Base-by-base conservation (phyloP, 2,113 vertebrate genomes). In the Synodontis membranacea region DNA sequence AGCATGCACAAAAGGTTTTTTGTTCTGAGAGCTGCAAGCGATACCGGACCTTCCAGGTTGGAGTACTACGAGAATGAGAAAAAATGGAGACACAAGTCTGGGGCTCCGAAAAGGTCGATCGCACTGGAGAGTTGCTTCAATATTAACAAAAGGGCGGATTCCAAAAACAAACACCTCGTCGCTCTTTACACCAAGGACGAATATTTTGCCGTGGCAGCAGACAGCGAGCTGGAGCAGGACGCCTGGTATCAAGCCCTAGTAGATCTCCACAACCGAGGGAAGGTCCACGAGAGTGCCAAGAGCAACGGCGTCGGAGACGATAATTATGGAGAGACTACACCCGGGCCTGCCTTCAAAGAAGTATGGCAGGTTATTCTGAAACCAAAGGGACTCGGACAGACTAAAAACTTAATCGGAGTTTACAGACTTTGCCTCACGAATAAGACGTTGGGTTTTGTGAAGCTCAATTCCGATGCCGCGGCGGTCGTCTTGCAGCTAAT, bases 1-100 rank as follows among this genome's bases (percentile, higher is more conserved):
- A 97, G 96, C 94, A 97, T 97, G 96, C 97, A 97, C 92, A 96
- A 96, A 93, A 95, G 97, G 88, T 97, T 97, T 93, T 97, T 97
- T 89, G 97, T 97, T 88, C 93, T 97, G 92, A 94, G 96, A 90
- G 94, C 95, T 80, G 95, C 96, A 89, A 96, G 96, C 89, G 95
- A 96, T 91, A 93, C 95, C 15, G 96, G 97, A 91, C 95, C 96
- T 1, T 96, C 96, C 92, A 94, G 97, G 82, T 93, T 97, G 92
- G 97, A 97, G 93, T 97, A 97, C 92, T 97, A 97, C 0, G 97
- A 97, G 94, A 97, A 96, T 66, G 97, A 97, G 91, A 97, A 97
- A 93, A 97, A 97, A 95, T 97, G 96, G 96, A 95, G 96, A 91
- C 96, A 96, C 90, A 97, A 97, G 93, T 96, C 96, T 34, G 96